A percentile compares a stretch with the other conserved stretches of the same genome.
These are phyloP conservation scores for Phengaris arion DNA, from an alignment of 2,888 invertebrate species.

Conservation along the genomic window DNA sequence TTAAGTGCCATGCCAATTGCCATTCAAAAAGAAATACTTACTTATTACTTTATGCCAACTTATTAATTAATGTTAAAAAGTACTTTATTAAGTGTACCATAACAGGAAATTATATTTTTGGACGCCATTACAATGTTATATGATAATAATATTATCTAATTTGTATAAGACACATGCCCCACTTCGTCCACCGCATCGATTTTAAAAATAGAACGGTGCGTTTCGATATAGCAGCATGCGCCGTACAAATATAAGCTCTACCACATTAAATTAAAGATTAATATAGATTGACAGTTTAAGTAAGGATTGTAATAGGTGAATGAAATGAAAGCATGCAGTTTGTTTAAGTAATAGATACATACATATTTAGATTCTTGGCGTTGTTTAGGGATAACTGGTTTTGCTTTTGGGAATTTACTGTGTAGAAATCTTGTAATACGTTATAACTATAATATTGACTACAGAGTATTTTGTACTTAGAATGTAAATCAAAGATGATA, in stretches of 20 bases:
- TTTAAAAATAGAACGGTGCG: slow-evolving; percentile 77
- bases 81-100: no score
- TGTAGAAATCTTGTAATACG: neutral
- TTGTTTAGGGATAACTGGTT: slow-evolving; percentile 25
- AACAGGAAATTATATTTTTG: neutral
- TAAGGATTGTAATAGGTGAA: slow-evolving; percentile 55
- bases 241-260: neutral
- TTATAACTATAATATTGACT: neutral
- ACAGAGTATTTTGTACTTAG: neutral
- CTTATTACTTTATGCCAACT: no score
- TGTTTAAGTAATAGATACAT: slow-evolving; percentile 67
- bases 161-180: slow-evolving; percentile 59
- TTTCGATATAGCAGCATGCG: slow-evolving; percentile 59
- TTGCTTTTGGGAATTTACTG: slow-evolving; percentile 11
- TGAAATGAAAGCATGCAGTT: slow-evolving; percentile 56
- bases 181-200: slow-evolving; percentile 76
- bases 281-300: slow-evolving; percentile 44
- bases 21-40: no score
- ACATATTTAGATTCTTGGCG: slow-evolving; percentile 44
- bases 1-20: no score
- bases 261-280: slow-evolving; percentile 38
- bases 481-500: neutral
- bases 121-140: slow-evolving; percentile 43
- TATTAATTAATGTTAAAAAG: no score
- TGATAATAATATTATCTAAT: slow-evolving; percentile 62